Evolutionary conservation across 1,140 invertebrate species (phyloP).

Genomic region (Zeugodacus cucurbitae): DNA sequence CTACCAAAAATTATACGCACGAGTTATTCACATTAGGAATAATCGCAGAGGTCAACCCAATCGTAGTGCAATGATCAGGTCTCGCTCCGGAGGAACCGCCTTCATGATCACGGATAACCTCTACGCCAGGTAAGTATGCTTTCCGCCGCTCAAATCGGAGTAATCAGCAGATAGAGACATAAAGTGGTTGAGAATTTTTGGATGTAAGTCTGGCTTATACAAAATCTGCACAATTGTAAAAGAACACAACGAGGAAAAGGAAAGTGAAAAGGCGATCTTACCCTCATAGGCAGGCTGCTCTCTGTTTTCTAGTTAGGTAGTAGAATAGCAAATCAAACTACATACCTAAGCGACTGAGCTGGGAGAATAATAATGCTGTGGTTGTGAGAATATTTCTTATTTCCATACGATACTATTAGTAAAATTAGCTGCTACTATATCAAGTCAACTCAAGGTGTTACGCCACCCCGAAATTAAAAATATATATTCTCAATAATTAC

Average conservation of each 20-base stretch:
- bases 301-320: too few relatives aligned
- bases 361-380: background rate
- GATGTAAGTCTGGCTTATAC: background rate
- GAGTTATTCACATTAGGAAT: constrained; percentile 67
- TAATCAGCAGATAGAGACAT: background rate
- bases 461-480: too few relatives aligned
- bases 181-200: background rate
- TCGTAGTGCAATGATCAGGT: constrained; percentile 55
- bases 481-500: too few relatives aligned
- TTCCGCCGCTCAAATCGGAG: background rate
- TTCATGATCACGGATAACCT: constrained; percentile 70
- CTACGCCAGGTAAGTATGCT: constrained; percentile 8
- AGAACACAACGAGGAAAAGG: background rate
- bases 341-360: too few relatives aligned
- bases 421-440: too few relatives aligned
- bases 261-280: too few relatives aligned
- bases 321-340: too few relatives aligned
- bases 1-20: constrained; percentile 65
- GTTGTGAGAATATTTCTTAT: background rate
- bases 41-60: constrained; percentile 65
- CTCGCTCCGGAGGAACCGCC: constrained; percentile 72
- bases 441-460: too few relatives aligned
- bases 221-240: background rate
- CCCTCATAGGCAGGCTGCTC: too few relatives aligned
- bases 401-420: too few relatives aligned